Evolutionary conservation across 2,888 invertebrate genomes (phyloP), one percentile per base, ranked within the genome.

Genomic region (Melangyna quadrimaculata): DNA sequence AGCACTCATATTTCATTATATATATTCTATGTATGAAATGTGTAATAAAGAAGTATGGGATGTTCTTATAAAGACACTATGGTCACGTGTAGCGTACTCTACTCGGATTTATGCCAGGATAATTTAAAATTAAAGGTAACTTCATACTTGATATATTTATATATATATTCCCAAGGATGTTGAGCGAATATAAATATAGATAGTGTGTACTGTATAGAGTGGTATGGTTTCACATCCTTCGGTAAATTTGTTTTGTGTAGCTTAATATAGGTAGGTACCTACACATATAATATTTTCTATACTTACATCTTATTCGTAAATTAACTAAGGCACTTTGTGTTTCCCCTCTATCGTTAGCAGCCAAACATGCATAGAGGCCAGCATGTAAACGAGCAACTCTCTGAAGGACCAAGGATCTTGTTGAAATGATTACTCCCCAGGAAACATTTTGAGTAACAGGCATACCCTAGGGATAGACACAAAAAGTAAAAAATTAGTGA

Each of bases 391-490:
- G 94, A 37, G 95, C 95, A 89, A 97, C 96, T 89, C 95, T 95
- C 93, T 97, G 97, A 73, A 97, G 94, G 72, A 97, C 97, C 89
- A 97, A 93, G 77, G 97, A 97, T 92, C 97, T 96, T 87, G 97
- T 96, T 92, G 97, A 97, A 91, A 97, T 95, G 89, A 97, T 97
- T 88, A 97, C 94, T 74, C 97, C 97, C 73, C 96, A 95, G 51
- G 96, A 95, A 91, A 96, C 94, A 92, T 97, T 97, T 92, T 97
- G 97, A 87, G 94, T 94, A 78, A 97, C 95, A 88, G 95, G 93
- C 79, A 94, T 93, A 45, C 96, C 96, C 97, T 97, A 92, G 22
- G 91, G 89, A 89, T 87, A 87, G 83, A 87, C 87, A 87, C 67
- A 86, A 74, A n/a, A 75, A 78, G 80, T 74, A 86, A 69, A 65